Evolutionary conservation across 2,888 invertebrate genomes (phyloP), one percentile per base, ranked within the genome.

Genomic region (Papilio gigon): DNA sequence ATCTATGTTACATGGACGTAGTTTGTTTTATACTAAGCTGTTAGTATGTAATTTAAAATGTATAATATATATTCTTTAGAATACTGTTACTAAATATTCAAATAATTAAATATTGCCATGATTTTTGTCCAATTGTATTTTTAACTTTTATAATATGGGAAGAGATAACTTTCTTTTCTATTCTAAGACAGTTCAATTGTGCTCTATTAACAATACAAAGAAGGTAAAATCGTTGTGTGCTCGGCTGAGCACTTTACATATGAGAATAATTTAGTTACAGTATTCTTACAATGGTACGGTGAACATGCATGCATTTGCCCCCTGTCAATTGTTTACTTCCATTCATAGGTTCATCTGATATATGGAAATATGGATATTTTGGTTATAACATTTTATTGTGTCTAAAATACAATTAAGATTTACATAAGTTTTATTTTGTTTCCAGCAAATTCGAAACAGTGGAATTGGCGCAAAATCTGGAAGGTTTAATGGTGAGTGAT

Each of bases 231-330:
- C 9, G n/a, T 53, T 53, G 27, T 56, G 9, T 33, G 17, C 50
- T 64, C 53, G 25, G 53, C 37, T 25, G 64, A 56, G 40, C 37
- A 27, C 22, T 63, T 62, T 56, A 56, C 76, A 75, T 77, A 75
- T 77, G 72, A 75, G 75, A 78, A 80, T 79, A 68, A 81, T 84
- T 82, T 80, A 80, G 76, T 81, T 84, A 82, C 81, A 78, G 79
- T 84, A 81, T 80, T 78, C 80, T 84, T 82, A 85, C 82, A 76
- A 80, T 84, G 87, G 82, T 84, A 86, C 80, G 85, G 81, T 77
- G 86, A 81, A 77, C 86, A 85, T 77, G 83, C 82, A 80, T n/a
- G n/a, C n/a, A 84, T 66, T 74, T 71, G 71, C 17, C 6, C 35
- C 14, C 35, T 35, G 14, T 14, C 33, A 33, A 47, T 9, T 35